phyloP scores from a whole-genome alignment of 2,888 invertebrate genomes.

The Idaea straminata region DNA sequence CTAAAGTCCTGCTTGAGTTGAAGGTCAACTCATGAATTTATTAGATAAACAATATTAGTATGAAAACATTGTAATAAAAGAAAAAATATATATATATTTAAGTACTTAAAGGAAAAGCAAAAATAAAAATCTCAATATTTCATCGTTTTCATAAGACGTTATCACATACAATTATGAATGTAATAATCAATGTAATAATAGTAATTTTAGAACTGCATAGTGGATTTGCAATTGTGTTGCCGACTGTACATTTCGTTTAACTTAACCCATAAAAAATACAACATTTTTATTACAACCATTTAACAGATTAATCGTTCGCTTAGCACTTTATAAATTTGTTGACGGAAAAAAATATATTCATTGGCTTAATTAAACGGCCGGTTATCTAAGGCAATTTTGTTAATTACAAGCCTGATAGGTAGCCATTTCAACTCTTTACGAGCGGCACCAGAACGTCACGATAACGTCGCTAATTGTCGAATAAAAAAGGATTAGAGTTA shows the following conservation, averaged over 20 bases:
- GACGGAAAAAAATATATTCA: conserved; percentile 39
- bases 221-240: conserved; percentile 6
- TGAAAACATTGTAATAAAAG: too few species aligned
- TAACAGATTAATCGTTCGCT: conserved; percentile 36
- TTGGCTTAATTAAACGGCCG: conserved; percentile 52
- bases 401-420: conserved; percentile 71
- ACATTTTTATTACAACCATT: conserved; percentile 25
- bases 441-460: conserved; percentile 55
- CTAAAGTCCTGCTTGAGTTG: too few species aligned
- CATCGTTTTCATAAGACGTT: too few species aligned
- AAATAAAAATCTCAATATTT: too few species aligned
- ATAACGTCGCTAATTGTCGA: conserved; percentile 78
- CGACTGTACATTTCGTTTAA: conserved; percentile 6
- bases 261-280: conserved; percentile 11
- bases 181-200: too few species aligned
- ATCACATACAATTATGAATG: too few species aligned
- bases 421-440: conserved; percentile 77
- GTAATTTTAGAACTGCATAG: too few species aligned
- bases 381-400: conserved; percentile 66
- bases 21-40: too few species aligned
- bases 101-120: too few species aligned
- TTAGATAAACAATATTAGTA: too few species aligned
- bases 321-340: conserved; percentile 48
- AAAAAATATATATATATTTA: too few species aligned
- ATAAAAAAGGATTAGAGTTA: conserved; percentile 78